Evolutionary conservation across 37 sponge, comb jelly and placozoan species (phyloP).

Genomic region (Trichoplax adhaerens): DNA sequence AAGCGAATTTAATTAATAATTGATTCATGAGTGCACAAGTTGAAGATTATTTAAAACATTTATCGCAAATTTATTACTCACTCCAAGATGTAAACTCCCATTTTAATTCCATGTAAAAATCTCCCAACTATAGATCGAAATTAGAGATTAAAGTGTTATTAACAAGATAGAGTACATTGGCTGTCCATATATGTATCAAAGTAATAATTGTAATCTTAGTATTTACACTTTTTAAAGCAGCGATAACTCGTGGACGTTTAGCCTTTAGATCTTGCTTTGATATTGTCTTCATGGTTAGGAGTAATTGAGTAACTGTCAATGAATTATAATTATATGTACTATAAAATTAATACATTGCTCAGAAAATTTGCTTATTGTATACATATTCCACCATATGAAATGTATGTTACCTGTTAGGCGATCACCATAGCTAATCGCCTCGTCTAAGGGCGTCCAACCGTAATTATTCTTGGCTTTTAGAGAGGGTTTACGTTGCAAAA

Average conservation of each 20-base stretch:
- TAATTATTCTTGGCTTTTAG: constrained; percentile 62
- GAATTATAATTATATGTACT: too few relatives aligned
- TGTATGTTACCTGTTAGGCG: constrained; percentile 39
- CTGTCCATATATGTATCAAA: too few relatives aligned
- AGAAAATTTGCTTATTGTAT: too few relatives aligned
- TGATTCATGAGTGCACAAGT: not conserved
- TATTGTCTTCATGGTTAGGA: too few relatives aligned
- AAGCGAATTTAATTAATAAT: not conserved
- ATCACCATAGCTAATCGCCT: constrained; percentile 79
- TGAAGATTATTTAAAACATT: not conserved
- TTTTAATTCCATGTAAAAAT: constrained; percentile 77
- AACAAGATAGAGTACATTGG: too few relatives aligned
- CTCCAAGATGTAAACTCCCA: constrained; percentile 82
- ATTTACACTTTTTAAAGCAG: too few relatives aligned
- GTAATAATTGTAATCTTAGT: too few relatives aligned
- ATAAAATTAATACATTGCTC: too few relatives aligned
- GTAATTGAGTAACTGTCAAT: too few relatives aligned
- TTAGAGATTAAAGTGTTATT: too few relatives aligned
- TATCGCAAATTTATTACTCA: constrained; percentile 2
- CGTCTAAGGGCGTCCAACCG: constrained; percentile 82
- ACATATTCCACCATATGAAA: not conserved
- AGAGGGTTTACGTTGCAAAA: constrained; percentile 32
- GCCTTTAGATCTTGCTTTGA: too few relatives aligned
- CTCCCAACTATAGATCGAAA: constrained; percentile 30
- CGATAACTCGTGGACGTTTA: too few relatives aligned